Conservation (phyloP, 1,140 invertebrate species). For the Ericerus pela region DNA sequence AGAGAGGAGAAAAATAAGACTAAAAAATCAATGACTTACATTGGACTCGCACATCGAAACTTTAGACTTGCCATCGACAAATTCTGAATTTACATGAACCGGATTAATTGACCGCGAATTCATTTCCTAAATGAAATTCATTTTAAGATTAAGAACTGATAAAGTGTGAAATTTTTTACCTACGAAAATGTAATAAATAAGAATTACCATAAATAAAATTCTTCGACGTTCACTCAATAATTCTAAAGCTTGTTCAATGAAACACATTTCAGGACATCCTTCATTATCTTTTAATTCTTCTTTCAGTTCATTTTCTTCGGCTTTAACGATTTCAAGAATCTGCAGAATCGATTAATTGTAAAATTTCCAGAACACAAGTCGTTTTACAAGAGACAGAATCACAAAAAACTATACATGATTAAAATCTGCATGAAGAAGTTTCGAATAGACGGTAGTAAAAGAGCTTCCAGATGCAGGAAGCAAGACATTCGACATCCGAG, state of each 20-base stretch:
- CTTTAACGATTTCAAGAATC: constrained; percentile 48
- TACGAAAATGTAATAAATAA: neutral
- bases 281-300: constrained; percentile 39
- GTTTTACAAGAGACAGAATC: too few relatives aligned
- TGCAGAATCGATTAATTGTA: constrained; percentile 20
- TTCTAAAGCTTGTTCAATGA: constrained; percentile 63
- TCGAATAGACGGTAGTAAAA: constrained; percentile 45
- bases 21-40: too few relatives aligned
- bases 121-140: too few relatives aligned
- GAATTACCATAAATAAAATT: neutral
- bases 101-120: too few relatives aligned
- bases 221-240: constrained; percentile 38
- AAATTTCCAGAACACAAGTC: too few relatives aligned
- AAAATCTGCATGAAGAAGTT: constrained; percentile 55
- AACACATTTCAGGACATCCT: constrained; percentile 64
- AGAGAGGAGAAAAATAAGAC: too few relatives aligned
- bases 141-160: too few relatives aligned
- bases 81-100: too few relatives aligned
- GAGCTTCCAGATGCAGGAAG: constrained; percentile 34
- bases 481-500: constrained; percentile 28
- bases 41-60: too few relatives aligned
- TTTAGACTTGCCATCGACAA: too few relatives aligned
- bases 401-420: constrained; percentile 39
- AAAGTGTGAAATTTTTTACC: neutral
- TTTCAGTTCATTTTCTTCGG: constrained; percentile 53